Evolutionary conservation across 2,797 vertebrate species (phyloP).

Genomic region (Tadarida brasiliensis): DNA sequence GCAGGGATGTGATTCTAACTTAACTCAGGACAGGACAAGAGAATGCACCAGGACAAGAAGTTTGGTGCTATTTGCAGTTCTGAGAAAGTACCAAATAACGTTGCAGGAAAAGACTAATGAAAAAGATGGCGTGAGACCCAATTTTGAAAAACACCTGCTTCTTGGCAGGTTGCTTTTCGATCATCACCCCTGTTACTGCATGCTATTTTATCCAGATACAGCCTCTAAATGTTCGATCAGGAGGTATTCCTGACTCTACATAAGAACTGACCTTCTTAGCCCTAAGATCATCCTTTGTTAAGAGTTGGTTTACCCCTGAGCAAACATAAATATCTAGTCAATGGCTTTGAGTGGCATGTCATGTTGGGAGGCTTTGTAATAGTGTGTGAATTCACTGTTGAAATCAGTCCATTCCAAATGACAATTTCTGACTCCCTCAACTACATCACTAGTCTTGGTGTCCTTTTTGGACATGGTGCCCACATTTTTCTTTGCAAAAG

Average conservation of each 20-base stretch:
- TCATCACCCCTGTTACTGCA: not conserved
- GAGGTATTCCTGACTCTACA: conserved; percentile 30
- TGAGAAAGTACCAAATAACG: not conserved
- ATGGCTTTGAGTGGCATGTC: not conserved
- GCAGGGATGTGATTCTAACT: not conserved
- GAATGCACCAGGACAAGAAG: not conserved
- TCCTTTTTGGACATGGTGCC: not conserved
- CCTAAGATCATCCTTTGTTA: conserved; percentile 39
- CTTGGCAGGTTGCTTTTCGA: not conserved
- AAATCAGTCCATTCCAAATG: conserved; percentile 43
- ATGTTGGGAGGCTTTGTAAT: not conserved
- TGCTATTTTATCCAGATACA: not conserved
- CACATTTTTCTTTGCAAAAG: conserved; percentile 51
- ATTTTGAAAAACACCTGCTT: not conserved
- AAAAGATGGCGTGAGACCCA: not conserved
- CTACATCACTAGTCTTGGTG: not conserved
- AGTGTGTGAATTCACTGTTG: not conserved
- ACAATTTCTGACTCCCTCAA: conserved; percentile 33
- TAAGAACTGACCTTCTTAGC: conserved; percentile 59
- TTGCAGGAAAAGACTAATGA: not conserved
- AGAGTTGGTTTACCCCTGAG: conserved; percentile 52
- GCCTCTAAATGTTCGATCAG: conserved; percentile 51
- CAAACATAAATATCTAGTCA: conserved; percentile 42
- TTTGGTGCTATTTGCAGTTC: not conserved
- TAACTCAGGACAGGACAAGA: not conserved